These are phyloP conservation scores for Brachystomella parvula DNA, from an alignment of 1,140 invertebrate species.

Conservation along the genomic window DNA sequence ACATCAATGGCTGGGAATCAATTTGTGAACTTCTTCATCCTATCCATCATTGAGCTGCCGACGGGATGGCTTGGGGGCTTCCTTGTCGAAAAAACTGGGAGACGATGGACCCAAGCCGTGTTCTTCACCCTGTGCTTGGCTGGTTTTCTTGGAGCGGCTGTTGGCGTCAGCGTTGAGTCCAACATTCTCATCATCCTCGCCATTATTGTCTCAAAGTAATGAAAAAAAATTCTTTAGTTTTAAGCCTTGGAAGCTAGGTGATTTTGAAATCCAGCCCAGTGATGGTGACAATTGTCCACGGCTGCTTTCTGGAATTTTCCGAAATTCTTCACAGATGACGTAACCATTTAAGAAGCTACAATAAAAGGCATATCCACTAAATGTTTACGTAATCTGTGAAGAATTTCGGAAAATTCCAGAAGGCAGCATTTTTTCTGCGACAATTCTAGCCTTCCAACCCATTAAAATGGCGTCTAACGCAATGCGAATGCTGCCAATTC, in stretches of 20 bases:
- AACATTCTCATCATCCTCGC: not conserved
- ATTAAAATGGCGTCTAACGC: too few species aligned
- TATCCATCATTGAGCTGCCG: slow-evolving; percentile 55
- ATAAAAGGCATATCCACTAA: too few species aligned
- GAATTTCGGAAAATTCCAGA: too few species aligned
- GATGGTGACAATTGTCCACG: too few species aligned
- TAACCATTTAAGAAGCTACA: too few species aligned
- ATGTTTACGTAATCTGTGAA: too few species aligned
- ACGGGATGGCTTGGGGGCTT: slow-evolving; percentile 18
- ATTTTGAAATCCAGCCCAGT: too few species aligned
- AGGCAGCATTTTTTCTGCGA: too few species aligned
- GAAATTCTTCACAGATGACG: too few species aligned
- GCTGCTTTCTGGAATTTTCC: too few species aligned
- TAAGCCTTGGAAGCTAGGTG: not conserved
- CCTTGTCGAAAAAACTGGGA: slow-evolving; percentile 23
- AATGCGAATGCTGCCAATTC: too few species aligned
- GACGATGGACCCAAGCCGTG: slow-evolving; percentile 30
- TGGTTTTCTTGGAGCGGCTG: slow-evolving; percentile 12
- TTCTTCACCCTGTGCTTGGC: slow-evolving; percentile 20
- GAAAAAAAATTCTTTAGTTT: not conserved
- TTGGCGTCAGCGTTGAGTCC: not conserved
- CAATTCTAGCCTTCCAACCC: too few species aligned
- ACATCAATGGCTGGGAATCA: slow-evolving; percentile 56
- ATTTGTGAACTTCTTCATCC: slow-evolving; percentile 58
- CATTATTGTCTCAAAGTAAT: slow-evolving; percentile 15